Evolutionary conservation across 2,888 invertebrate genomes (phyloP).

Genomic region (Cataglyphis livida): DNA sequence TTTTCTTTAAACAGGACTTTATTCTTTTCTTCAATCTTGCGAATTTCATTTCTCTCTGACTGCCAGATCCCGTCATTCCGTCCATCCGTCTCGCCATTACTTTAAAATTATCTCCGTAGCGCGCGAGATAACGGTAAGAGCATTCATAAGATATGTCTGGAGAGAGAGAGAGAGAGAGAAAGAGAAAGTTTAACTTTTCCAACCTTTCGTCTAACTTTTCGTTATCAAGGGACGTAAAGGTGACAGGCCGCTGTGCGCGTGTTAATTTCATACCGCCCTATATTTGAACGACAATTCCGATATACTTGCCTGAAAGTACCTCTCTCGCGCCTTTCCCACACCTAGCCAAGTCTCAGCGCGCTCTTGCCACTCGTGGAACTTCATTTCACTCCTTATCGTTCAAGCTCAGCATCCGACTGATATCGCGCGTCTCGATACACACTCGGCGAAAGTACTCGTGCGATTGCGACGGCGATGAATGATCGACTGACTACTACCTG

Average conservation of each 20-base stretch:
- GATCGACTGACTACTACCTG: constrained; percentile 24
- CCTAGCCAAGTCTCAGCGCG: constrained; percentile 44
- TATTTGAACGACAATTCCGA: constrained; percentile 1
- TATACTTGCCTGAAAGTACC: constrained; percentile 38
- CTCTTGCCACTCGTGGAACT: constrained; percentile 39
- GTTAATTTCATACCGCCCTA: constrained; percentile 34
- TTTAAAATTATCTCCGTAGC: constrained; percentile 21
- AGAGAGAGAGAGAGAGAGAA: background rate
- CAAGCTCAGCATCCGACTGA: constrained; percentile 6
- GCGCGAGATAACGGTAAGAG: constrained; percentile 44
- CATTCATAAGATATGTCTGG: background rate
- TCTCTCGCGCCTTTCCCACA: constrained; percentile 38
- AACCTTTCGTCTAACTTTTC: constrained; percentile 28
- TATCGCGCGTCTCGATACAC: background rate
- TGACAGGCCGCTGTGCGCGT: background rate
- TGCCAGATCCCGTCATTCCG: background rate
- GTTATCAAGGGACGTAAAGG: constrained; percentile 1
- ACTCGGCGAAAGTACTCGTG: constrained; percentile 52
- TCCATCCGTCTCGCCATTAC: constrained; percentile 13
- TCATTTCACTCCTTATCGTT: constrained; percentile 9
- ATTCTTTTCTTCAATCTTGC: background rate
- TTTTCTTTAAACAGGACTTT: constrained; percentile 21
- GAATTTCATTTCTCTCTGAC: background rate
- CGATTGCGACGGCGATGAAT: constrained; percentile 52
- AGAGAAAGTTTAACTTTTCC: constrained; percentile 24